phyloP scores from a whole-genome alignment of 2,888 invertebrate species.

The Rotaria sp. region DNA sequence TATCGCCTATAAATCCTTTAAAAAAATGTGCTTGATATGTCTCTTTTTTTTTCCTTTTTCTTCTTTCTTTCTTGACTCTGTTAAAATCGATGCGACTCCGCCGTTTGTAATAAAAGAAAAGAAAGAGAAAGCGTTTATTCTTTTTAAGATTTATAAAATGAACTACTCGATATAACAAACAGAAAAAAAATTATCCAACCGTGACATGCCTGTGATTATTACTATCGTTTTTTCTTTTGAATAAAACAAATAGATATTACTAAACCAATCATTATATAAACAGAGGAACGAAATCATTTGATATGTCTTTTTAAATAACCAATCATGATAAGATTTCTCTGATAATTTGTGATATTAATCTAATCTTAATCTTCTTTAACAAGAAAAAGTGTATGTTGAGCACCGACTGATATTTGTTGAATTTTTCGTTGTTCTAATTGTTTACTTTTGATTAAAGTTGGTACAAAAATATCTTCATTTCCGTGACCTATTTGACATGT shows the following conservation, averaged over 20 bases:
- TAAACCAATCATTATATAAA: background rate
- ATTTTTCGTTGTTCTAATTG: conserved; percentile 31
- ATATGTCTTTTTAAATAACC: conserved; percentile 1
- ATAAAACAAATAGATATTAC: background rate
- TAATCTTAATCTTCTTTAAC: background rate
- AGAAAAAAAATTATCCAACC: background rate
- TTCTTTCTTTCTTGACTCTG: too few relatives aligned
- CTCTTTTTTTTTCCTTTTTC: background rate
- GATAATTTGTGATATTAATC: background rate
- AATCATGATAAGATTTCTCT: background rate
- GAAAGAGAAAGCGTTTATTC: background rate
- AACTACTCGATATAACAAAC: background rate
- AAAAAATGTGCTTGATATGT: background rate
- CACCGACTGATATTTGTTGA: conserved; percentile 33
- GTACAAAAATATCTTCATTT: conserved; percentile 33
- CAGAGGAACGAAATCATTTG: background rate
- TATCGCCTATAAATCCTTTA: background rate
- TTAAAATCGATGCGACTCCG: background rate
- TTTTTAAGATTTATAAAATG: background rate
- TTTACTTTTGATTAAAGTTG: conserved; percentile 28
- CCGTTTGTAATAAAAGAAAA: background rate
- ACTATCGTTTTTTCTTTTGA: background rate
- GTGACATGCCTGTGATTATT: background rate
- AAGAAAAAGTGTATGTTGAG: conserved; percentile 38
- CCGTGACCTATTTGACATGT: conserved; percentile 36